These are phyloP conservation scores for Gambusia yucatana DNA, from an alignment of 2,797 vertebrate genomes.

Conservation along the genomic window DNA sequence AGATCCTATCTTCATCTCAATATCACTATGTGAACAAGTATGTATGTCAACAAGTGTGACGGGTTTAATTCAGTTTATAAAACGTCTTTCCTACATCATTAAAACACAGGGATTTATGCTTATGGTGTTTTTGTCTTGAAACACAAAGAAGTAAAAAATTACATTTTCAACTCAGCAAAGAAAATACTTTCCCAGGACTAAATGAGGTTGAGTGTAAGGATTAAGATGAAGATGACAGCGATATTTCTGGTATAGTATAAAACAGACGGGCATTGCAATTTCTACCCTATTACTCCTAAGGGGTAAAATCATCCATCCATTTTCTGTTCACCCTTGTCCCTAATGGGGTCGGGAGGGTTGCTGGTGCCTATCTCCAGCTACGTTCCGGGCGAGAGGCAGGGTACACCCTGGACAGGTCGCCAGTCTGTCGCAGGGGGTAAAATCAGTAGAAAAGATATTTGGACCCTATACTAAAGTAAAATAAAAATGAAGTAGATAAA, in stretches of 20 bases:
- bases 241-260: not conserved
- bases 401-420: too few species aligned
- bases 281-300: not conserved
- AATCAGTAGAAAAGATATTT: not conserved
- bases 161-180: not conserved
- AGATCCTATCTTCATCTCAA: not conserved
- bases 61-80: not conserved
- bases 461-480: not conserved
- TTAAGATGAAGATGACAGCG: not conserved
- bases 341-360: too few species aligned
- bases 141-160: not conserved
- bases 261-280: not conserved
- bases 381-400: too few species aligned
- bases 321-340: too few species aligned
- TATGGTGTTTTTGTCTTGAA: not conserved
- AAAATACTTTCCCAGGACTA: not conserved
- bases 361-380: too few species aligned
- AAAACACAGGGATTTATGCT: not conserved
- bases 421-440: not conserved
- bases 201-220: not conserved
- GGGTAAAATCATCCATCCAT: not conserved
- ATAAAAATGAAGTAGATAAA: not conserved
- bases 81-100: not conserved
- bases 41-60: not conserved
- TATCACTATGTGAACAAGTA: not conserved